Evolutionary conservation across 2,888 invertebrate species (phyloP), one percentile per base, ranked within the genome.

Genomic region (Physocephala rufipes): DNA sequence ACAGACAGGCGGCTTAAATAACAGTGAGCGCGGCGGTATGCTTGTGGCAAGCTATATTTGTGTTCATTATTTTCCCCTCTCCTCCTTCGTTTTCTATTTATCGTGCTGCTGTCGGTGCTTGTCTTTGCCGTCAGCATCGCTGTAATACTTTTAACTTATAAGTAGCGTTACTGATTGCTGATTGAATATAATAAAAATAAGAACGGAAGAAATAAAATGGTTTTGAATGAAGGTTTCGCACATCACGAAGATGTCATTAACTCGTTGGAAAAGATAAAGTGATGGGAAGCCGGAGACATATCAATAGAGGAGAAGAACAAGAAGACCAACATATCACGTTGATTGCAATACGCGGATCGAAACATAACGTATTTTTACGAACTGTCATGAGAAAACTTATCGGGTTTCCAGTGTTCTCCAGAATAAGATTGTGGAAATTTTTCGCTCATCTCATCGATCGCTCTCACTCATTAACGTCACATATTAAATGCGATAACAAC

Each of bases 111-210:
- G 49, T 28, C 28, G 51, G n/a, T 43, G 55, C 36, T 36, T 28
- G 24, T 58, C 24, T 16, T 15, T 19, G 43, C 43, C 21, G 51
- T 62, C 55, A 61, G 53, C 53, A 68, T 49, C 55, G 30, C 82
- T 36, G 36, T 36, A 7, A 36, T 36, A 36, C 9, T 36, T 36
- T 36, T 36, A 36, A 9, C 36, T 36, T 36, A 83, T 83, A 83
- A 83, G 84, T 83, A 82, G 82, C 81, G 75, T 75, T 77, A 74
- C 74, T 9, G 76, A 76, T 76, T 67, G 70, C 47, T 49, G 67
- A 19, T 28, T 62, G 68, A 68, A 30, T 62, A 61, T 62, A 68
- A 53, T 30, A 68, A 36, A 36, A 36, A 36, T 7, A 36, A 9
- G 5, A 36, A 36, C 36, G 9, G 9, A 36, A 36, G 9, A 36